A percentile compares a stretch with the other conserved stretches of the same genome.
These are phyloP conservation scores for Cranoglanis bouderius DNA, from an alignment of 2,113 vertebrate genomes.

Conservation along the genomic window DNA sequence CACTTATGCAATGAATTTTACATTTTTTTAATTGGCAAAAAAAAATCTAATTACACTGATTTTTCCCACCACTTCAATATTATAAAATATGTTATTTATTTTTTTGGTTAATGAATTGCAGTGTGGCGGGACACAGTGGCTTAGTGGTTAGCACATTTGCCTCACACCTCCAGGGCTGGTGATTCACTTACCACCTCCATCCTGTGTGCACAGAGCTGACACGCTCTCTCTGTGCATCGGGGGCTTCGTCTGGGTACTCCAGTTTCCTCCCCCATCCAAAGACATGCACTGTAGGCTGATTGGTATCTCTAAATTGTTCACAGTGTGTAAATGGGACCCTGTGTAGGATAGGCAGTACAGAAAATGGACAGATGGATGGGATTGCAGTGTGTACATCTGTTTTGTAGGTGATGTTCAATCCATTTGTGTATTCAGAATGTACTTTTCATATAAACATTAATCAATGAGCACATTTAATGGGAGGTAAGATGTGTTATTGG, in stretches of 20 bases:
- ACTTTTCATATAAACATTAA: not conserved
- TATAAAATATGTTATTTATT: not conserved
- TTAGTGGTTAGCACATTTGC: too few species aligned
- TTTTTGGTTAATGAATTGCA: not conserved
- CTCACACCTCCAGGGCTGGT: too few species aligned
- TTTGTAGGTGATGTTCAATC: not conserved
- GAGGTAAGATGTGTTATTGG: not conserved
- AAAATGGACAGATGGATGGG: too few species aligned
- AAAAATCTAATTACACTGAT: not conserved
- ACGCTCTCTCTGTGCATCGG: too few species aligned
- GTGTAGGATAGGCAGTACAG: too few species aligned
- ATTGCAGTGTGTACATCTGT: not conserved
- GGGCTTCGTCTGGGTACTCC: too few species aligned
- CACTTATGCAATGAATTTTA: not conserved
- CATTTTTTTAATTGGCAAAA: not conserved
- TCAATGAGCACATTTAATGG: not conserved
- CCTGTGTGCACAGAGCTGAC: too few species aligned
- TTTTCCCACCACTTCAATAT: not conserved
- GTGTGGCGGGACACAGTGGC: not conserved
- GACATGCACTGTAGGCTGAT: too few species aligned
- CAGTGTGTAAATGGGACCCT: too few species aligned
- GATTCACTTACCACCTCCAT: too few species aligned
- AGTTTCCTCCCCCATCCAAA: too few species aligned
- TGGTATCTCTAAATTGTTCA: too few species aligned
- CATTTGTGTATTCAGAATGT: not conserved